Percentiles rank a stretch among this genome's conserved stretches.
Conservation (phyloP, 2,797 vertebrate genomes). For the Babyrousa celebensis region DNA sequence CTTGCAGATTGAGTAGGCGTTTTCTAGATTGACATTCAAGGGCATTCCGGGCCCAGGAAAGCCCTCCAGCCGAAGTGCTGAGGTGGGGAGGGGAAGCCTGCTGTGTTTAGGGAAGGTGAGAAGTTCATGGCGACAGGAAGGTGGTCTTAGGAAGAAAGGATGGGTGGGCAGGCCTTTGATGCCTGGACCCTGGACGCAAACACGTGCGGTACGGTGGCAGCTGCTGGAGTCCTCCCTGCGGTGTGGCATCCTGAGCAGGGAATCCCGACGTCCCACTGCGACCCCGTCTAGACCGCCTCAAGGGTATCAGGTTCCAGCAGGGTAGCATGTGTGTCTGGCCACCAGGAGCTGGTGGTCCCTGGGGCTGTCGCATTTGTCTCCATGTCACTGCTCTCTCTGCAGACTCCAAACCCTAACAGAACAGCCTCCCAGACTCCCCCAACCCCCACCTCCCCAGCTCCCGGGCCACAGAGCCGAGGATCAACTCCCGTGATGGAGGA, state of each 20-base stretch:
- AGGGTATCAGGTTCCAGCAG: slow-evolving; percentile 60
- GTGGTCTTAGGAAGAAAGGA: background rate
- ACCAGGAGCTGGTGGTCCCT: background rate
- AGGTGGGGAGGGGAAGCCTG: background rate
- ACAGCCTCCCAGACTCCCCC: background rate
- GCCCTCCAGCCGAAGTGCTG: background rate
- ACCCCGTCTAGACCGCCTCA: slow-evolving; percentile 63
- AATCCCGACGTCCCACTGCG: slow-evolving; percentile 69
- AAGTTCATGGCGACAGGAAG: background rate
- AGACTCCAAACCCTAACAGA: background rate
- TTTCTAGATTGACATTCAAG: background rate
- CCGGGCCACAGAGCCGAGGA: background rate
- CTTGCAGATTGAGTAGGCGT: background rate
- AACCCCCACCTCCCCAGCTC: background rate
- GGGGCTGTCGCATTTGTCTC: slow-evolving; percentile 44
- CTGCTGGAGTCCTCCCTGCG: slow-evolving; percentile 24
- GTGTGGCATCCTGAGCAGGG: background rate
- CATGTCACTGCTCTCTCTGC: background rate
- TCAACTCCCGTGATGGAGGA: background rate
- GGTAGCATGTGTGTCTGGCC: slow-evolving; percentile 50
- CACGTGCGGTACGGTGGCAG: background rate
- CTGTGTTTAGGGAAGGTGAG: background rate
- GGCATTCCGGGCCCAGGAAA: background rate
- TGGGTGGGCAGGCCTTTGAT: background rate
- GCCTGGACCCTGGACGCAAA: background rate